These are phyloP conservation scores for Centropus bengalensis DNA, from an alignment of 2,113 vertebrate species.

Conservation along the genomic window DNA sequence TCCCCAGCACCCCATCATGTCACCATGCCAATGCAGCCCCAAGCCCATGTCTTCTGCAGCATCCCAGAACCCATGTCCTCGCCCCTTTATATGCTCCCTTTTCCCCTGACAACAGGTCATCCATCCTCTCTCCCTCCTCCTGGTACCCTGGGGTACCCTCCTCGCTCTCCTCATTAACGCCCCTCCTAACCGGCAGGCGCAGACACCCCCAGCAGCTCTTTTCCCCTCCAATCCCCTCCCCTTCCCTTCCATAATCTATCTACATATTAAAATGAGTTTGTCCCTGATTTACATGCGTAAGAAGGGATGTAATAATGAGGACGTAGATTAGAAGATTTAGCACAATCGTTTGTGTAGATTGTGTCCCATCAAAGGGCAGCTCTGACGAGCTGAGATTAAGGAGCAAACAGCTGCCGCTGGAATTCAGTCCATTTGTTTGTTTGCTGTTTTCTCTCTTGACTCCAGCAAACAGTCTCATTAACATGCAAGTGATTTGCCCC, in stretches of 20 bases:
- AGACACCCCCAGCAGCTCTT: slow-evolving; percentile 65
- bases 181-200: slow-evolving; percentile 19
- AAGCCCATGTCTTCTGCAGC: neutral
- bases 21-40: neutral
- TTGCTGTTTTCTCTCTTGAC: slow-evolving; percentile 69
- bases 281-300: slow-evolving; percentile 88
- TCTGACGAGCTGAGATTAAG: slow-evolving; percentile 90
- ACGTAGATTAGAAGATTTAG: slow-evolving; percentile 92
- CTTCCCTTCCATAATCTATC: slow-evolving; percentile 83
- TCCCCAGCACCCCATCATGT: accelerated
- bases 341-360: slow-evolving; percentile 89
- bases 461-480: slow-evolving; percentile 77
- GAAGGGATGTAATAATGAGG: slow-evolving; percentile 86
- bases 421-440: slow-evolving; percentile 77
- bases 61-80: neutral
- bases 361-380: slow-evolving; percentile 87
- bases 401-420: slow-evolving; percentile 89
- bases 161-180: slow-evolving; percentile 74
- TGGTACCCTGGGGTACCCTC: slow-evolving; percentile 10
- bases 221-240: slow-evolving; percentile 66
- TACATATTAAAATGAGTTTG: slow-evolving; percentile 82
- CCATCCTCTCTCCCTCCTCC: slow-evolving; percentile 28
- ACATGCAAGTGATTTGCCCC: slow-evolving; percentile 74
- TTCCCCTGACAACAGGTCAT: slow-evolving; percentile 66
- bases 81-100: neutral